Percentiles rank a stretch among this genome's conserved stretches.
Evolutionary conservation across 2,797 vertebrate species (phyloP).

Genomic region (Eidolon dupreanum): DNA sequence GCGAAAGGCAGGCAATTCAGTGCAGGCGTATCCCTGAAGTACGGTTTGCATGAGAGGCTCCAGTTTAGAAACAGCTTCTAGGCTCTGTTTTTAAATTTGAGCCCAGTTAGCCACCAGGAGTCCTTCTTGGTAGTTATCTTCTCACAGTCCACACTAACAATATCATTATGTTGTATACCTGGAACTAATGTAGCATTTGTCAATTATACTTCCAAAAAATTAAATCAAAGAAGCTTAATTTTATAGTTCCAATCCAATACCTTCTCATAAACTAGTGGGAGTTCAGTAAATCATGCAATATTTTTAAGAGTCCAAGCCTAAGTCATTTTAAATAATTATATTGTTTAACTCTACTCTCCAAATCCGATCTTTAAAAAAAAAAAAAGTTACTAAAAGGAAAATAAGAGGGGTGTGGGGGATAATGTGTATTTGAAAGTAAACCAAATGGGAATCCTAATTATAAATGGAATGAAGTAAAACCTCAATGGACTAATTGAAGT

Average conservation of each 20-base stretch:
- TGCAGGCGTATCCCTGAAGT: no score
- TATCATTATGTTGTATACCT: background rate
- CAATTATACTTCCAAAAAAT: background rate
- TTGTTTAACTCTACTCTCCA: background rate
- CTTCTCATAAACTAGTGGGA: background rate
- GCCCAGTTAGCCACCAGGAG: background rate
- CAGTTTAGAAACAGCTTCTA: background rate
- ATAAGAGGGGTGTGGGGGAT: background rate
- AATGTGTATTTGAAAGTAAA: background rate
- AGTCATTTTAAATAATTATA: background rate
- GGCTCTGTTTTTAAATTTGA: background rate
- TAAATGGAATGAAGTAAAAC: background rate
- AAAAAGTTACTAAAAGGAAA: background rate
- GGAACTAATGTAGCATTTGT: background rate
- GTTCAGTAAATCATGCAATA: constrained; percentile 11
- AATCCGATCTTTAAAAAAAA: background rate
- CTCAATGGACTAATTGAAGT: background rate
- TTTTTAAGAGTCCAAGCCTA: background rate
- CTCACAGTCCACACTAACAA: background rate
- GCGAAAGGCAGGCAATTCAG: no score
- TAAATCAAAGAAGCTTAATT: background rate
- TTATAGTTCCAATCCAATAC: background rate
- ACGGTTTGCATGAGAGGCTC: background rate
- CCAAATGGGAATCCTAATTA: background rate
- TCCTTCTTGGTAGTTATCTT: background rate